Evolutionary conservation across 1,140 invertebrate species (phyloP).

Genomic region (Hylaeus anthracinus): DNA sequence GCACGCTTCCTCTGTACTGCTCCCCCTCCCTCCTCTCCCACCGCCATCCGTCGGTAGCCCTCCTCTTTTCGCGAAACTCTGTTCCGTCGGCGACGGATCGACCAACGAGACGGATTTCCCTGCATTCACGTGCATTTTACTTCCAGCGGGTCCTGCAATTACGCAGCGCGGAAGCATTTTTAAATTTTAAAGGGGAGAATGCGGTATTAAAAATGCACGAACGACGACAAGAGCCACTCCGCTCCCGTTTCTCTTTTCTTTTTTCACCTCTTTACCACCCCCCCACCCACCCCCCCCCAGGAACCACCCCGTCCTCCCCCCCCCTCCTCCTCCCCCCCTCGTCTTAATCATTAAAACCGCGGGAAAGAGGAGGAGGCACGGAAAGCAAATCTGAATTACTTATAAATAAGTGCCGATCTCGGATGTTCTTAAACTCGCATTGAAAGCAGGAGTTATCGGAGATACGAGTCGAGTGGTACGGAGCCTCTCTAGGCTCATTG

Average conservation of each 20-base stretch:
- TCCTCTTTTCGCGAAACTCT: constrained; percentile 51
- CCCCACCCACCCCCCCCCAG: no score
- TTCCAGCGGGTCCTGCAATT: constrained; percentile 58
- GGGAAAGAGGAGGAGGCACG: no score
- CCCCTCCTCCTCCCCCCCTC: not conserved
- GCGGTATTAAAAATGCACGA: constrained; percentile 61
- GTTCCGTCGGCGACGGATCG: constrained; percentile 48
- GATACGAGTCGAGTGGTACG: constrained; percentile 25
- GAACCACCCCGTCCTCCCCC: no score
- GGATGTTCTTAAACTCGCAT: constrained; percentile 45
- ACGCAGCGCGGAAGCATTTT: constrained; percentile 52
- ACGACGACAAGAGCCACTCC: constrained; percentile 49
- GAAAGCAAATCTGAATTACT: constrained; percentile 26
- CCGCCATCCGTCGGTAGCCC: not conserved
- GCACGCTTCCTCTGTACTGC: constrained; percentile 45
- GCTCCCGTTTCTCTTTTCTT: not conserved
- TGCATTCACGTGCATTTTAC: constrained; percentile 67
- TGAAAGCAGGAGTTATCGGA: constrained; percentile 37
- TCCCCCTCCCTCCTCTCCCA: not conserved
- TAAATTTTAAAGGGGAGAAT: constrained; percentile 63
- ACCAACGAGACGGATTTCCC: constrained; percentile 60
- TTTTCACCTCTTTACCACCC: not conserved
- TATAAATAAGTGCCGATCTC: constrained; percentile 41
- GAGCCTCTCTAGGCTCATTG: constrained; percentile 12
- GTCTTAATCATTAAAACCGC: constrained; percentile 35